Conservation (phyloP, 64 coral and sea anemone genomes). For the Montipora efflorescens region DNA sequence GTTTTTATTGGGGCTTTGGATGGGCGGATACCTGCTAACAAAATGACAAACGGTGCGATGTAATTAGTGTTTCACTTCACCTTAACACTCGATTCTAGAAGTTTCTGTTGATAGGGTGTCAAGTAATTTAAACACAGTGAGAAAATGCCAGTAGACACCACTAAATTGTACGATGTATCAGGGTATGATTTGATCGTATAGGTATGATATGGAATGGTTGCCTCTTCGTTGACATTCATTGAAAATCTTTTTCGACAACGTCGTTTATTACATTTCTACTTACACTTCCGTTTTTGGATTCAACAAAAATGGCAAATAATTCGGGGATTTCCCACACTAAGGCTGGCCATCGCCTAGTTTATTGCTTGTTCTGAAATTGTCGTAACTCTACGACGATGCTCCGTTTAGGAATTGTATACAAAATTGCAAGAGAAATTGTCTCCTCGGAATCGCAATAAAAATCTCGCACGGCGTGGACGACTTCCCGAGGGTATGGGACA, state of each 20-base stretch:
- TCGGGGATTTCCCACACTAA: too few species aligned
- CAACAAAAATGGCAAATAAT: too few species aligned
- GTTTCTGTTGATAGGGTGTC: not conserved
- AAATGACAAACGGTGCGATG: not conserved
- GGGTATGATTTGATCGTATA: too few species aligned
- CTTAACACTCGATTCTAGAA: not conserved
- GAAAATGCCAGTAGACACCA: not conserved
- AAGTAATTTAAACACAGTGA: not conserved
- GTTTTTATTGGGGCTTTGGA: too few species aligned
- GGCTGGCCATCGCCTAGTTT: too few species aligned
- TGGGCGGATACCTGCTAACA: too few species aligned
- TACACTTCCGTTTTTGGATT: too few species aligned
- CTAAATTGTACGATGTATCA: too few species aligned
- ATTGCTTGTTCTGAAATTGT: not conserved
- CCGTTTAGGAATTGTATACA: not conserved
- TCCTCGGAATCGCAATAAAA: not conserved
- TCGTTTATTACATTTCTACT: too few species aligned
- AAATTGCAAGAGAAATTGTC: constrained; percentile 2
- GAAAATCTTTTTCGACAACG: too few species aligned
- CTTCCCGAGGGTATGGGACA: not conserved
- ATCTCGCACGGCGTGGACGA: not conserved
- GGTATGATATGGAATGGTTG: not conserved
- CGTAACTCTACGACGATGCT: not conserved
- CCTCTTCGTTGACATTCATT: not conserved
- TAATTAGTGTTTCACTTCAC: not conserved